phyloP scores from a whole-genome alignment of 2,113 vertebrate species.

The Cettia cetti region DNA sequence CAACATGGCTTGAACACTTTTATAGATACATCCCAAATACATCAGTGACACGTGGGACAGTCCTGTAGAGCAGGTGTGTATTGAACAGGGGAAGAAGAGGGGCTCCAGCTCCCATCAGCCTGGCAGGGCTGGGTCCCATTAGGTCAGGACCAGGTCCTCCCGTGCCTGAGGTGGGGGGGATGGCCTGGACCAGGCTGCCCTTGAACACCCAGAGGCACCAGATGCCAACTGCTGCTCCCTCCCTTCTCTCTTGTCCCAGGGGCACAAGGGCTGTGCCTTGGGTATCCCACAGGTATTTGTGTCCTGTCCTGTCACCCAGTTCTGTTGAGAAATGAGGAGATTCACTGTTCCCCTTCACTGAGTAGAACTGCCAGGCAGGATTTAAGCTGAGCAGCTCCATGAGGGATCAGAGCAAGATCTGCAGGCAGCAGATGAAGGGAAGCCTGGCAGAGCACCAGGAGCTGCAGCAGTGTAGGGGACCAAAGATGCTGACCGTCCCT shows the following conservation, averaged over 20 bases:
- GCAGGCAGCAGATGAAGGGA: neutral
- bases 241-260: neutral
- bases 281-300: neutral
- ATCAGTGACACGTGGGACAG: neutral
- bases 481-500: neutral
- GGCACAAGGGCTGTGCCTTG: neutral
- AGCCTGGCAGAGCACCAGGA: neutral
- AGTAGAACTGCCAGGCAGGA: neutral
- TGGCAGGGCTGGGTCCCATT: neutral
- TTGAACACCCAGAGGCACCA: neutral
- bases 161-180: neutral
- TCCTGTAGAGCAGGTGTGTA: too few relatives aligned
- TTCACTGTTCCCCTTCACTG: neutral
- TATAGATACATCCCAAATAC: neutral
- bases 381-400: neutral
- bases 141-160: neutral
- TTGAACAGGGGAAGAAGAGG: neutral
- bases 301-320: neutral
- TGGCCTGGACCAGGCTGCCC: neutral
- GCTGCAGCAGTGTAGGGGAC: neutral
- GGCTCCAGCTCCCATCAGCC: neutral
- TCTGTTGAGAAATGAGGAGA: neutral
- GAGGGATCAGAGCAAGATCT: neutral
- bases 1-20: neutral
- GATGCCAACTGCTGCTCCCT: neutral